Base-by-base conservation (phyloP, 2,888 invertebrate species). In the Oscheius onirici region DNA sequence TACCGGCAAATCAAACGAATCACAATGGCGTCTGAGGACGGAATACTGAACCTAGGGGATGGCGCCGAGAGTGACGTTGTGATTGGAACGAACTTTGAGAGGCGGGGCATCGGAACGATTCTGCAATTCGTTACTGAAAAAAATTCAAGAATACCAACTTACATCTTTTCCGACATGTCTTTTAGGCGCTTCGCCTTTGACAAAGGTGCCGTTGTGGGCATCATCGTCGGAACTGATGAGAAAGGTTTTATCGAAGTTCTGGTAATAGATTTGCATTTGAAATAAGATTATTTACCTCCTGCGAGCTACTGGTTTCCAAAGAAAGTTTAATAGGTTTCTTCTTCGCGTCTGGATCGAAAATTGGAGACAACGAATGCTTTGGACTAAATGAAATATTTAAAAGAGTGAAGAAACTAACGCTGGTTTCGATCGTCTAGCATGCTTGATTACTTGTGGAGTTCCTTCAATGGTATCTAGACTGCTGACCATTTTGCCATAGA, bases 381-480 rank as follows among this genome's bases (percentile, higher is more conserved):
- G 15, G 2, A 10, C 49, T 49, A 22, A 49, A 49, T 20, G 6
- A 49, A 49, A 49, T 15, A n/a, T 17, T n/a, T 46, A 10, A 46
- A 13, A 3, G 3, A 3, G 13, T 46, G 46, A 17, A 10, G 17
- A 17, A 46, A n/a, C 17, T 10, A 46, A 46, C n/a, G 46, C 15
- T 46, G 15, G 46, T 13, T 15, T 15, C 17, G 15, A 46, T 3
- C 8, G 2, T 24, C 22, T 26, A 24, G 55, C 8, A 11, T 24
- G 2, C 28, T 26, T 55, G 24, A 10, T 51, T 11, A 3, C 28
- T 2, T 60, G 43, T 6, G 63, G 63, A 8, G 63, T 63, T 13
- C 49, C 63, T 15, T 26, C 49, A 49, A 63, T 63, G n/a, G n/a
- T n/a, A n/a, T n/a, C n/a, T n/a, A n/a, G 24, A 26, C 46, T 46